These are phyloP conservation scores for Diplolepis rosae DNA, from an alignment of 2,888 invertebrate genomes.

Conservation along the genomic window DNA sequence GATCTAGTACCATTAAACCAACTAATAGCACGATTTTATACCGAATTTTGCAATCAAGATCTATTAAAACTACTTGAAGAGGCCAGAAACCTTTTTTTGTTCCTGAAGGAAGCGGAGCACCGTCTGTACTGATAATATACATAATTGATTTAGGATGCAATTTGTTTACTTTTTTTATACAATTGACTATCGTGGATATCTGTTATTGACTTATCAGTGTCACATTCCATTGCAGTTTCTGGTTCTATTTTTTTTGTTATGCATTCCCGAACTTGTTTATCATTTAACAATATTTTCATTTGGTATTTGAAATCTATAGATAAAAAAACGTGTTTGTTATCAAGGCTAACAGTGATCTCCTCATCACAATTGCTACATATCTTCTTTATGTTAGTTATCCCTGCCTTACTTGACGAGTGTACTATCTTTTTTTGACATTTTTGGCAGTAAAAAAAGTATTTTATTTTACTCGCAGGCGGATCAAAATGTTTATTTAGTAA, in stretches of 20 bases:
- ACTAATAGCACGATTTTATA: neutral
- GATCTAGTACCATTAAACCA: neutral
- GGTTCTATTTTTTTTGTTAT: too few species aligned
- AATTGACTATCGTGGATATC: conserved; percentile 30
- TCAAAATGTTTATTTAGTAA: conserved; percentile 1
- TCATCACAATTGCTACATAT: neutral
- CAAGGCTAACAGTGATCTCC: neutral
- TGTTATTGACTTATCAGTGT: too few species aligned
- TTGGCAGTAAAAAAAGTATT: conserved; percentile 34
- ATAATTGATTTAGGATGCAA: conserved; percentile 1
- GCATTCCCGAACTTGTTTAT: too few species aligned
- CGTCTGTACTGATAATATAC: too few species aligned
- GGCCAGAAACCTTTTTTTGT: too few species aligned
- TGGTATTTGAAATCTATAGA: conserved; percentile 29
- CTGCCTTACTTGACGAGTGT: neutral
- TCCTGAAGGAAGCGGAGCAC: too few species aligned
- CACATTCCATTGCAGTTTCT: too few species aligned
- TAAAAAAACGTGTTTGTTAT: conserved; percentile 7
- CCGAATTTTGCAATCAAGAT: neutral
- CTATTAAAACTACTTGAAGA: conserved; percentile 18
- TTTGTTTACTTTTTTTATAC: conserved; percentile 8
- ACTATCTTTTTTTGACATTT: conserved; percentile 13
- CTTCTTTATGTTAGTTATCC: neutral
- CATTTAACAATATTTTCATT: too few species aligned
- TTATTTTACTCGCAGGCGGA: conserved; percentile 1